phyloP scores from a whole-genome alignment of 2,888 invertebrate species.

The Seira musarum region DNA sequence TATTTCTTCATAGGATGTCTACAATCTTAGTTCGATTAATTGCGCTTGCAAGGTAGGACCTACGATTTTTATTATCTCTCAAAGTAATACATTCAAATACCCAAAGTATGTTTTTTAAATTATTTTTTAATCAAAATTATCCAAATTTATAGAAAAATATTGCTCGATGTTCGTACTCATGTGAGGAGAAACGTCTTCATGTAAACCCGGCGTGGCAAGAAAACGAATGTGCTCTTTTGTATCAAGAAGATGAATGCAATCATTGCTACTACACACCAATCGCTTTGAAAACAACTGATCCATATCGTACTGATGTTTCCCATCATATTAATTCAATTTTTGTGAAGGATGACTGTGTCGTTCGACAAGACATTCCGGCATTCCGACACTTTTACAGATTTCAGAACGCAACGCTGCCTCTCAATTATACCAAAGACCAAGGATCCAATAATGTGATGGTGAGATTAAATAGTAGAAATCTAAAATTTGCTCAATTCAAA shows the following conservation, averaged over 20 bases:
- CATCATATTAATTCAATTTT: neutral
- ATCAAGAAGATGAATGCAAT: neutral
- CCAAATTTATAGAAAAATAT: neutral
- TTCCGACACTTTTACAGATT: neutral
- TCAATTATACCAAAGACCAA: neutral
- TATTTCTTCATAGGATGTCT: no score
- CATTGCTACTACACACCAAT: neutral
- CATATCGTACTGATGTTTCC: neutral
- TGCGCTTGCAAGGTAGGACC: conserved; percentile 29
- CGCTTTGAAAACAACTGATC: neutral
- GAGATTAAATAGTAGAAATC: no score
- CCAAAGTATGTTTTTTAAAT: neutral
- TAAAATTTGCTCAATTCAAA: no score
- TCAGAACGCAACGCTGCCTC: neutral
- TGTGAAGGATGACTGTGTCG: neutral
- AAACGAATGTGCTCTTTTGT: neutral
- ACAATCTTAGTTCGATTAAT: conserved; percentile 25
- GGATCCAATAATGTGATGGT: conserved; percentile 7
- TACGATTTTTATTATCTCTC: neutral
- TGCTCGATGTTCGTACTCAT: neutral
- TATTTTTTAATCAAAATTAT: neutral
- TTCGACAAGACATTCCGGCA: neutral
- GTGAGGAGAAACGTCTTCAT: neutral
- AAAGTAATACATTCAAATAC: neutral
- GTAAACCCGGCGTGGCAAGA: neutral